Evolutionary conservation across 2,113 vertebrate genomes (phyloP).

Genomic region (Atlantisia rogersi): DNA sequence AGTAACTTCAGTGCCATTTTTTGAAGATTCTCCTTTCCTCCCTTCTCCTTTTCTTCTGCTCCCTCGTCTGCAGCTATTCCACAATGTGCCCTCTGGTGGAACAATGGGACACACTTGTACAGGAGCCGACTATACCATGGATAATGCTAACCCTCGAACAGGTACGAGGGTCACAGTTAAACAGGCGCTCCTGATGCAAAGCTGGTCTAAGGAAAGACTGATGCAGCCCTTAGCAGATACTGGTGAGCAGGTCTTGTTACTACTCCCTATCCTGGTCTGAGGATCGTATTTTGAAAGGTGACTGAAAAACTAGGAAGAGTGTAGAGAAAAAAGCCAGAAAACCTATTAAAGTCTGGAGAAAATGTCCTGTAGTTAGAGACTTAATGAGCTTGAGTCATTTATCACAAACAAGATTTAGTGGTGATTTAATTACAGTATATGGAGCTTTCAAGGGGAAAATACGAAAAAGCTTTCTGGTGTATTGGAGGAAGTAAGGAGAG

Average conservation of each 20-base stretch:
- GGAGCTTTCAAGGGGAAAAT: not conserved
- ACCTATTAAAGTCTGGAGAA: not conserved
- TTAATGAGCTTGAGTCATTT: not conserved
- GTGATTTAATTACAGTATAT: not conserved
- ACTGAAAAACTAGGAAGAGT: not conserved
- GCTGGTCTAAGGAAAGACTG: not conserved
- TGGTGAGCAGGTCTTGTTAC: not conserved
- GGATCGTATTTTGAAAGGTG: not conserved
- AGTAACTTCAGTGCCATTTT: not conserved
- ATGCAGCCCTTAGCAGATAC: not conserved
- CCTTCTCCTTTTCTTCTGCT: not conserved
- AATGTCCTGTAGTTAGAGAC: not conserved
- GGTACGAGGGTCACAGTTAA: not conserved
- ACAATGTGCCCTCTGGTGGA: not conserved
- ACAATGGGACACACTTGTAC: fast-evolving
- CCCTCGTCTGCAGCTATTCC: not conserved
- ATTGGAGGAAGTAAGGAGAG: not conserved
- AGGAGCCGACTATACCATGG: not conserved
- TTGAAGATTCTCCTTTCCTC: not conserved
- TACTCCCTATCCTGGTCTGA: not conserved
- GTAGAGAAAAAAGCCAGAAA: not conserved
- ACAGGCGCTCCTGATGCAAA: fast-evolving
- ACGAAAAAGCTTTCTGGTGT: not conserved
- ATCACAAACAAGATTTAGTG: not conserved
- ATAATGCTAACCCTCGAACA: not conserved